These are phyloP conservation scores for Mastacembelus armatus DNA, from an alignment of 2,797 vertebrate species.

Conservation along the genomic window DNA sequence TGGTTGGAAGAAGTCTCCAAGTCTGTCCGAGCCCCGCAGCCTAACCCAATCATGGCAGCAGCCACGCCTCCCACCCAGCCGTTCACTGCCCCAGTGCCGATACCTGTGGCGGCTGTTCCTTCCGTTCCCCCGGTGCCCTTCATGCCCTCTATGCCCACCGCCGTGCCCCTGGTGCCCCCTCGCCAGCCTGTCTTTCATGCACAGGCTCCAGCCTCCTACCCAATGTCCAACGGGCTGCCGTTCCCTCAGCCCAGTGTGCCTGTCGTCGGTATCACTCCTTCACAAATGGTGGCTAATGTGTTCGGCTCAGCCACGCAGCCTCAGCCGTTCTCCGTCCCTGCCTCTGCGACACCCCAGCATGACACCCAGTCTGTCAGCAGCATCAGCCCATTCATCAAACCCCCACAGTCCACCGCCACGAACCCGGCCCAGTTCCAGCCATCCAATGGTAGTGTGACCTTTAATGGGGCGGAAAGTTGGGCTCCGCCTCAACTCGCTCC, in stretches of 20 bases:
- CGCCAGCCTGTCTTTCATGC: conserved; percentile 88
- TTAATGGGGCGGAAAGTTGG: conserved; percentile 89
- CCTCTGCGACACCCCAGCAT: conserved; percentile 71
- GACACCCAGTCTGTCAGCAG: conserved; percentile 75
- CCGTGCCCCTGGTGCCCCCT: conserved; percentile 88
- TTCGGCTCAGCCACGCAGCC: conserved; percentile 92
- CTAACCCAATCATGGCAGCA: conserved; percentile 54
- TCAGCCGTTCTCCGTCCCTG: conserved; percentile 79
- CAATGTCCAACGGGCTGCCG: conserved; percentile 91
- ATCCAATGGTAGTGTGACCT: conserved; percentile 74
- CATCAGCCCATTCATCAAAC: conserved; percentile 75
- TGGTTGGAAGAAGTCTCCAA: conserved; percentile 98
- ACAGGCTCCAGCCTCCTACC: conserved; percentile 82
- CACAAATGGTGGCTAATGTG: conserved; percentile 97
- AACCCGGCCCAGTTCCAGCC: conserved; percentile 55
- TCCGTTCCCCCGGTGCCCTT: conserved; percentile 84
- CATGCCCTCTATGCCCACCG: conserved; percentile 83
- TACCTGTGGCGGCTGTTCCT: conserved; percentile 75
- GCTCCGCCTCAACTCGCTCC: conserved; percentile 59
- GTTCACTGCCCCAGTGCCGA: conserved; percentile 65
- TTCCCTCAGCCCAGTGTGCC: conserved; percentile 90
- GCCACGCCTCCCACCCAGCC: conserved; percentile 52
- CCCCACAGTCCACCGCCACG: conserved; percentile 41
- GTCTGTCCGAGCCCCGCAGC: conserved; percentile 88
- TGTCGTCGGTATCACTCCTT: conserved; percentile 96